These are phyloP conservation scores for Xenotilapia flavipinnis DNA, from an alignment of 2,113 vertebrate genomes.

Conservation along the genomic window DNA sequence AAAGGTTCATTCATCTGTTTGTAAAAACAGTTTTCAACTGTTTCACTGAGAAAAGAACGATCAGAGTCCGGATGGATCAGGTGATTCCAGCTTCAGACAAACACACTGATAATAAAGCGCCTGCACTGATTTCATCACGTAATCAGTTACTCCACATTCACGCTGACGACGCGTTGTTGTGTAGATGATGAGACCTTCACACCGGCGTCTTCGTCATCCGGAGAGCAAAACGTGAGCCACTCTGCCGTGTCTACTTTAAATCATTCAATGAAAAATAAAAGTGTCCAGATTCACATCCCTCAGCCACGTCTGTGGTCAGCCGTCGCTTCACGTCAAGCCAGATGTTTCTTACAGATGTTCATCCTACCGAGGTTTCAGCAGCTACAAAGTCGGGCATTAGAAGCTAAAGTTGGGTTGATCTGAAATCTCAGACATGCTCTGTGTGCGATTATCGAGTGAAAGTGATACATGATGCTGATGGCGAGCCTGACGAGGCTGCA, in stretches of 20 bases:
- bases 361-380: neutral
- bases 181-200: neutral
- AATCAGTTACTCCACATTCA: neutral
- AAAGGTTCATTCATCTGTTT: neutral
- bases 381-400: neutral
- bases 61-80: neutral
- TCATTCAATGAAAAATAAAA: neutral
- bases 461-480: neutral
- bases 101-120: neutral
- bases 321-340: neutral
- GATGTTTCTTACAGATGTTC: neutral
- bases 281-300: neutral
- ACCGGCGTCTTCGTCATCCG: neutral
- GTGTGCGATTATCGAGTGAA: neutral
- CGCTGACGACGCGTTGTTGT: neutral
- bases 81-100: neutral
- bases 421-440: neutral
- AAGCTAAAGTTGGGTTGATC: neutral
- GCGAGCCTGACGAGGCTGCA: neutral
- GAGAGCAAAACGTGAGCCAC: neutral
- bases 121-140: neutral
- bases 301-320: neutral
- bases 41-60: neutral
- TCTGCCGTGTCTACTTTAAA: neutral
- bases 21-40: neutral